These are phyloP conservation scores for Peromyscus nudipes DNA, from an alignment of 2,797 vertebrate genomes.

Conservation along the genomic window DNA sequence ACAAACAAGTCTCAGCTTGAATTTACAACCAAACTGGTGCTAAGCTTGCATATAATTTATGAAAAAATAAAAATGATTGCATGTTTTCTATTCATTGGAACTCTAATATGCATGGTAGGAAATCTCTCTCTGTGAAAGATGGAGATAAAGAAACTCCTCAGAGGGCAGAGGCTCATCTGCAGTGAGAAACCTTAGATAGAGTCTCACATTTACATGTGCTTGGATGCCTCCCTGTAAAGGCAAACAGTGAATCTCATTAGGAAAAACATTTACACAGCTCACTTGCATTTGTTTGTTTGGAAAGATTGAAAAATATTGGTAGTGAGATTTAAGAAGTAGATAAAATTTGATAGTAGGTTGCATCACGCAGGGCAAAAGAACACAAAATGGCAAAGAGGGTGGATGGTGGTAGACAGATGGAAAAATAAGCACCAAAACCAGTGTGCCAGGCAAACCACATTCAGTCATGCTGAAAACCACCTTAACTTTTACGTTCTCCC, in stretches of 20 bases:
- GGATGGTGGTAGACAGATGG: neutral
- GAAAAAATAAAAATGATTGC: conserved; percentile 71
- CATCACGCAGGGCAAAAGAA: neutral
- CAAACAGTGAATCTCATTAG: neutral
- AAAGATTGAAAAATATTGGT: neutral
- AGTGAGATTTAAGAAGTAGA: neutral
- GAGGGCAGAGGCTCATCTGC: conserved; percentile 77
- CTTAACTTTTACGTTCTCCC: conserved; percentile 46
- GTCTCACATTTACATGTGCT: neutral
- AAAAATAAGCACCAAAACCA: neutral
- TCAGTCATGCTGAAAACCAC: conserved; percentile 29
- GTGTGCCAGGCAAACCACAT: neutral
- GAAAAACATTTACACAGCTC: neutral
- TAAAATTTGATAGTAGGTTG: neutral
- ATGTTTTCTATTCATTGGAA: conserved; percentile 62
- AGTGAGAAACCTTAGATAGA: conserved; percentile 60
- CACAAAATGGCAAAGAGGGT: neutral
- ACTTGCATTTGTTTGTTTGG: neutral
- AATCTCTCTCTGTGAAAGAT: conserved; percentile 71
- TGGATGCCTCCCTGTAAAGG: neutral
- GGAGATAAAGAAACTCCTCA: conserved; percentile 65
- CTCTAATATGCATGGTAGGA: conserved; percentile 69
- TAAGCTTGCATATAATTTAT: conserved; percentile 58
- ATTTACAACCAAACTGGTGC: conserved; percentile 56
- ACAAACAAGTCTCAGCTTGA: conserved; percentile 58